A percentile compares a stretch with the other conserved stretches of the same genome.
These are phyloP conservation scores for Spongilla lacustris DNA, from an alignment of 37 sponge, comb jelly and placozoan species.

Conservation along the genomic window DNA sequence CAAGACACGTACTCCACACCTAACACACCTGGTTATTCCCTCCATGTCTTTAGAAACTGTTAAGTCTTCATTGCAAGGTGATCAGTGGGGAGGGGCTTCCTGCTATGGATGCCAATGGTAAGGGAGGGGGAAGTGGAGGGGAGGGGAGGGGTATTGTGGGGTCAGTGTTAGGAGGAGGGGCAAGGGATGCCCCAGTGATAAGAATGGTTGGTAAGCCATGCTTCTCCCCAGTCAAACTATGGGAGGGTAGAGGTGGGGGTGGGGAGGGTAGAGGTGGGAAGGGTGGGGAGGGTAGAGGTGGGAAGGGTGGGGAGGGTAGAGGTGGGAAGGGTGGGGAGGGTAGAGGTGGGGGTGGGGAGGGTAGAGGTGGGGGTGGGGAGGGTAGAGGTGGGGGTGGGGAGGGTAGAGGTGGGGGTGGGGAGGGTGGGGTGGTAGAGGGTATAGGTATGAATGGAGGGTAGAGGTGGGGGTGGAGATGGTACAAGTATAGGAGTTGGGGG, in stretches of 20 bases:
- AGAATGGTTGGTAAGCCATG: not conserved
- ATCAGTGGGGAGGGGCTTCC: slow-evolving; percentile 15
- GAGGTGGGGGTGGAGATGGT: slow-evolving; percentile 7
- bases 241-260: not conserved
- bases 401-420: no score
- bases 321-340: not conserved
- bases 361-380: no score
- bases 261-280: not conserved
- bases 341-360: not conserved
- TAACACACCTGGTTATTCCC: not conserved
- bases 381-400: no score
- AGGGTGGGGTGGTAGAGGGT: no score
- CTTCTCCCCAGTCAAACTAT: no score
- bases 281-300: not conserved
- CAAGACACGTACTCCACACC: not conserved
- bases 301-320: not conserved
- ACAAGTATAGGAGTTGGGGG: not conserved
- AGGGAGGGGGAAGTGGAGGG: not conserved
- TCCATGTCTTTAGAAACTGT: not conserved
- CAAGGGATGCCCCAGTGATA: not conserved
- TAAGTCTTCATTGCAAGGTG: slow-evolving; percentile 9
- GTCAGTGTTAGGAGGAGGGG: no score
- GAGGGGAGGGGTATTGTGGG: no score
- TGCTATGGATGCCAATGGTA: slow-evolving; percentile 59
- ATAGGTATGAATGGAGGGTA: no score